These are phyloP conservation scores for Solenopsis fugax DNA, from an alignment of 1,140 invertebrate species.

Conservation along the genomic window DNA sequence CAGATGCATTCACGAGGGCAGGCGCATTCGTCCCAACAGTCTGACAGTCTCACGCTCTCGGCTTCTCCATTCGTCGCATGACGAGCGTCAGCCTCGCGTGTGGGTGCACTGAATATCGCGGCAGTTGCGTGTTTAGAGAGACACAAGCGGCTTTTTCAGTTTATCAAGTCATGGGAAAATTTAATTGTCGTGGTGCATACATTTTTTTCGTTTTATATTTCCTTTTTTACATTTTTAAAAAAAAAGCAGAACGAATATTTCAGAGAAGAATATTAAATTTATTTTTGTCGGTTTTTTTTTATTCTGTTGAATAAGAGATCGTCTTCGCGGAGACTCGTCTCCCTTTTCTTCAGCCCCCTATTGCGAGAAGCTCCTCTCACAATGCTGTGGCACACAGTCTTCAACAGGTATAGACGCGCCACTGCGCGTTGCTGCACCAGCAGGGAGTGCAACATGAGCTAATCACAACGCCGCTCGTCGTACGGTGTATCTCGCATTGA, in stretches of 20 bases:
- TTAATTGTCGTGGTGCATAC: not conserved
- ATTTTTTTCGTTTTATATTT: not conserved
- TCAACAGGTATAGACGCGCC: conserved; percentile 41
- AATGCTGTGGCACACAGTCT: not conserved
- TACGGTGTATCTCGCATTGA: conserved; percentile 75
- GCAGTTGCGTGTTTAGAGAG: not conserved
- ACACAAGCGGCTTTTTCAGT: not conserved
- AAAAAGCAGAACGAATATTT: not conserved
- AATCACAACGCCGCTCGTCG: conserved; percentile 50
- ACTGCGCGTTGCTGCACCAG: conserved; percentile 19
- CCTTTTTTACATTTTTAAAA: not conserved
- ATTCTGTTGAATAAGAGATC: not conserved
- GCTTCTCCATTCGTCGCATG: not conserved
- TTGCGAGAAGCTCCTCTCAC: not conserved
- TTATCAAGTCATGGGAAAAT: conserved; percentile 9
- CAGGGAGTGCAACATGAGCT: conserved; percentile 54
- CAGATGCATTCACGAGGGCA: conserved; percentile 70
- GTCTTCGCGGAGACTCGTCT: not conserved
- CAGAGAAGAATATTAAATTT: not conserved
- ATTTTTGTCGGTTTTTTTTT: not conserved
- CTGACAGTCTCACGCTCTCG: conserved; percentile 69
- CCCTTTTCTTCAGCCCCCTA: not conserved
- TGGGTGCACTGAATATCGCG: conserved; percentile 11
- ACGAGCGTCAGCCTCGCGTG: conserved; percentile 9
- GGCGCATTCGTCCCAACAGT: conserved; percentile 16